Percentiles rank a stretch among this genome's conserved stretches.
Evolutionary conservation across 1,140 invertebrate species (phyloP).

Genomic region (Luehdorfia chinensis): DNA sequence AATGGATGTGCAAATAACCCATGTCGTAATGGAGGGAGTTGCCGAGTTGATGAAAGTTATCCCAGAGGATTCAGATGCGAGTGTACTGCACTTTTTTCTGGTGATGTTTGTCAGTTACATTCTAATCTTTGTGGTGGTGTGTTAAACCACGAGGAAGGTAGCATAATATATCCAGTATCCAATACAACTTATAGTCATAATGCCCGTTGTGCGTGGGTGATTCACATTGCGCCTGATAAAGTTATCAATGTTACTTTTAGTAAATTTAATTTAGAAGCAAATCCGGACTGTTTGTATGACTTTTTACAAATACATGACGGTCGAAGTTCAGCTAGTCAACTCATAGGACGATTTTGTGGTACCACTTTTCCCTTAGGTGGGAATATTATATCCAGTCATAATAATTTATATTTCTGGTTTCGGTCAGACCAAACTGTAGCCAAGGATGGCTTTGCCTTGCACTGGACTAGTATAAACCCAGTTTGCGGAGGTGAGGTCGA

Average conservation of each 20-base stretch:
- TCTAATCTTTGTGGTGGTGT: conserved; percentile 82
- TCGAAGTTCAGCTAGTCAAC: conserved; percentile 79
- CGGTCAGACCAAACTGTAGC: conserved; percentile 81
- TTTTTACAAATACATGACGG: conserved; percentile 88
- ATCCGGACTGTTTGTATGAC: conserved; percentile 78
- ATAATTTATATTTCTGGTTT: conserved; percentile 88
- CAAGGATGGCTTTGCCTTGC: conserved; percentile 83
- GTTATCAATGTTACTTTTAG: conserved; percentile 89
- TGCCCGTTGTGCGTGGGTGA: conserved; percentile 89
- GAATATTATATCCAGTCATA: conserved; percentile 84
- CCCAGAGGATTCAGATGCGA: conserved; percentile 75
- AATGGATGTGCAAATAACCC: conserved; percentile 85
- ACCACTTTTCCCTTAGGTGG: conserved; percentile 80
- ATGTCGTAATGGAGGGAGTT: conserved; percentile 90
- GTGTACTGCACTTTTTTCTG: conserved; percentile 75
- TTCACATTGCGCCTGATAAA: conserved; percentile 80
- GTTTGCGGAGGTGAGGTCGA: conserved; percentile 84
- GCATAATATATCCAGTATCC: conserved; percentile 81
- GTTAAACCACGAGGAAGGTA: conserved; percentile 78
- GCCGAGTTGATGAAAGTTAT: conserved; percentile 70
- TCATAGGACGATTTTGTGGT: conserved; percentile 88
- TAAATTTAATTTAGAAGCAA: conserved; percentile 83
- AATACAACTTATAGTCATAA: conserved; percentile 80
- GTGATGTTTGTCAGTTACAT: conserved; percentile 48
- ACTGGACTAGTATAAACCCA: conserved; percentile 85